Conservation (phyloP, 2,113 vertebrate species). For the Thamnophis sirtalis region DNA sequence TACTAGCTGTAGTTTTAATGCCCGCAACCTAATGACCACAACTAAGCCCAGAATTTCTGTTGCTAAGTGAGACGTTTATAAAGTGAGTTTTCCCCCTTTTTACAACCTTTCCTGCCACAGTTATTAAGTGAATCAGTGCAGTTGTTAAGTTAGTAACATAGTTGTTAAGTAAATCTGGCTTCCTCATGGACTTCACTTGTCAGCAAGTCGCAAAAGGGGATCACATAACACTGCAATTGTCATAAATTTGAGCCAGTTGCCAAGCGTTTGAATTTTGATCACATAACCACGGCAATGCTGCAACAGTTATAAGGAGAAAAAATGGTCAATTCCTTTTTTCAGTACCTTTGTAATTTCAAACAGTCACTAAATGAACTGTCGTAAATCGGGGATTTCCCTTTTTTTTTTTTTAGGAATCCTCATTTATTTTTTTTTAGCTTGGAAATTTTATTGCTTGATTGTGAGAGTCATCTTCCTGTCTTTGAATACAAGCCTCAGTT, state of each 20-base stretch:
- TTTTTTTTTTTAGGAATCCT: too few relatives aligned
- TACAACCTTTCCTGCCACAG: not conserved
- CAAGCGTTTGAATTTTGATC: not conserved
- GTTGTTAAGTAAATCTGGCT: not conserved
- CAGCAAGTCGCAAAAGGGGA: not conserved
- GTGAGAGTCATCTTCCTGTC: not conserved
- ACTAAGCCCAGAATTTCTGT: not conserved
- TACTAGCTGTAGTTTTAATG: not conserved
- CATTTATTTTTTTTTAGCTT: not conserved
- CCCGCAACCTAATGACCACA: not conserved
- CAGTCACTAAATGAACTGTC: not conserved
- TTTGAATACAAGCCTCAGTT: not conserved
- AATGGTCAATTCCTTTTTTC: not conserved
- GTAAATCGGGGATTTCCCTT: too few relatives aligned
- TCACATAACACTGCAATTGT: not conserved
- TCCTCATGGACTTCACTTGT: not conserved
- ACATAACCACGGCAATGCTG: not conserved
- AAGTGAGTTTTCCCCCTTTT: not conserved
- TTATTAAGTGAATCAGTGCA: not conserved
- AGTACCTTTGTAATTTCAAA: not conserved
- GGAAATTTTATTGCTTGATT: not conserved
- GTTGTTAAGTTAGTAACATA: not conserved
- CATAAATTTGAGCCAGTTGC: not conserved
- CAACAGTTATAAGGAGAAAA: not conserved
- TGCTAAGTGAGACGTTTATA: not conserved